These are phyloP conservation scores for Corythoichthys intestinalis DNA, from an alignment of 2,113 vertebrate genomes.

Conservation along the genomic window DNA sequence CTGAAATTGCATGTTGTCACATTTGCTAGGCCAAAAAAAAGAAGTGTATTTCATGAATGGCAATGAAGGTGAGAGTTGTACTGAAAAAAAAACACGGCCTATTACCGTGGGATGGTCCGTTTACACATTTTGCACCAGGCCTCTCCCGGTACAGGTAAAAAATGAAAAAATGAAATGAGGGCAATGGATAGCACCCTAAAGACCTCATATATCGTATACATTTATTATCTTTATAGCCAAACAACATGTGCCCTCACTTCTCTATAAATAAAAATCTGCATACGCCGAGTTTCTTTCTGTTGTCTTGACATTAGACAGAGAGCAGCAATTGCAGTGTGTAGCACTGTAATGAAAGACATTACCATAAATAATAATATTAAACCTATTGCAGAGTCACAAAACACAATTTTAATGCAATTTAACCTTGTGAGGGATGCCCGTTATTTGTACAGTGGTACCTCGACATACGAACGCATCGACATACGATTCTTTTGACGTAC, in stretches of 20 bases:
- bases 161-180: conserved; percentile 63
- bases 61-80: conserved; percentile 71
- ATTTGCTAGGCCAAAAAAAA: conserved; percentile 51
- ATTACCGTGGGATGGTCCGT: conserved; percentile 70
- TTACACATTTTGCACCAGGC: conserved; percentile 66
- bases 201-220: conserved; percentile 49
- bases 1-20: conserved; percentile 71
- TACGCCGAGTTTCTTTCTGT: conserved; percentile 42
- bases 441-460: not conserved
- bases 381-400: not conserved
- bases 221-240: conserved; percentile 20
- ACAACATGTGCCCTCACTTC: conserved; percentile 26
- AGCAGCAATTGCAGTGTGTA: not conserved
- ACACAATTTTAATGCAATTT: not conserved
- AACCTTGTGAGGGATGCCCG: not conserved
- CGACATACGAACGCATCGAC: no score
- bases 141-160: conserved; percentile 62
- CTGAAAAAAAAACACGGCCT: conserved; percentile 65
- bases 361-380: not conserved
- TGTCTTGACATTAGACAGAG: conserved; percentile 26
- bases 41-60: conserved; percentile 76
- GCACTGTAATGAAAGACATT: not conserved
- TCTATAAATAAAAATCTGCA: conserved; percentile 41
- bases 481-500: no score
- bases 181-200: conserved; percentile 65